These are phyloP conservation scores for Hypomesus transpacificus DNA, from an alignment of 2,113 vertebrate genomes.

Conservation along the genomic window DNA sequence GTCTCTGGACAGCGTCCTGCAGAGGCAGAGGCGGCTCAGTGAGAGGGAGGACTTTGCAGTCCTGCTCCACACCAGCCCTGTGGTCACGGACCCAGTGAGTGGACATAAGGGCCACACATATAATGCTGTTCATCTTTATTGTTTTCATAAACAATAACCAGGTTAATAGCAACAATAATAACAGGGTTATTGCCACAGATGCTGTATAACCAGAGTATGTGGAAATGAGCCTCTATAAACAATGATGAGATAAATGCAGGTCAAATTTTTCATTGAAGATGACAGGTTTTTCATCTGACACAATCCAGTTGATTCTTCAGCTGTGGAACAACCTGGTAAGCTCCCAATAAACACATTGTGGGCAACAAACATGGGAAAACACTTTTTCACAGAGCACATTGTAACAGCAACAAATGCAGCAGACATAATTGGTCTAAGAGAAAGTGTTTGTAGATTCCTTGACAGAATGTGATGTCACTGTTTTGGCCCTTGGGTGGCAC, in stretches of 20 bases:
- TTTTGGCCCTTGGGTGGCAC: slow-evolving; percentile 3
- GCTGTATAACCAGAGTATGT: background rate
- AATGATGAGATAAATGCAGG: slow-evolving; percentile 1
- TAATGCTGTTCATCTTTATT: no score
- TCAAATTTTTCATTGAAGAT: slow-evolving; percentile 36
- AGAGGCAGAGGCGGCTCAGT: slow-evolving; percentile 54
- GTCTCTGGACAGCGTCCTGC: slow-evolving; percentile 51
- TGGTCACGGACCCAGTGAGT: slow-evolving; percentile 33
- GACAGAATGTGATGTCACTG: background rate
- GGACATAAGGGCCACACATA: no score
- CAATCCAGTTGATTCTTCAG: slow-evolving; percentile 50
- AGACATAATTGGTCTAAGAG: background rate
- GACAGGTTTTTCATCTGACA: slow-evolving; percentile 18
- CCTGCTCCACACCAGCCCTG: slow-evolving; percentile 70
- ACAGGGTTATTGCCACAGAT: background rate
- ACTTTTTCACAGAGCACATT: background rate
- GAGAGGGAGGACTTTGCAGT: slow-evolving; percentile 71
- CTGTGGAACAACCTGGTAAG: slow-evolving; percentile 65
- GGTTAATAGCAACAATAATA: no score
- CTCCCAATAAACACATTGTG: slow-evolving; percentile 1
- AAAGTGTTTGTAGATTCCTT: background rate
- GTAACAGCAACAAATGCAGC: background rate
- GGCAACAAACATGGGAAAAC: background rate
- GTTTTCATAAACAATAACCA: no score
- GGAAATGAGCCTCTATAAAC: no score